Base-by-base conservation (phyloP, 2,888 invertebrate species). In the Operophtera brumata region DNA sequence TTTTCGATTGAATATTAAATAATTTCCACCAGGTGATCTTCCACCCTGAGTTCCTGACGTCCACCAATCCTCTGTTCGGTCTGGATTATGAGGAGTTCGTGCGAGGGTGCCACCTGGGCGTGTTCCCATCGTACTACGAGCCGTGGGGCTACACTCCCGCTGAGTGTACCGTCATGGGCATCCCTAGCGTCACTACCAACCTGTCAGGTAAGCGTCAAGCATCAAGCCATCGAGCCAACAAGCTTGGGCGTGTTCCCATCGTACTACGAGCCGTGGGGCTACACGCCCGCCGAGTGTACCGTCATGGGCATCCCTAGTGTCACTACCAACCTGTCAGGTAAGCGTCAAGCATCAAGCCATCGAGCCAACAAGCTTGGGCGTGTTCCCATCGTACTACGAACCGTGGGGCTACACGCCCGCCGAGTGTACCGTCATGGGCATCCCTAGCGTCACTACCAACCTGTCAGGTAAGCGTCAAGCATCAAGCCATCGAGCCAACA, bases 111-210 rank as follows among this genome's bases (percentile, higher is more conserved):
- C 99, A 99, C 86, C 91, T 99, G 67, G 99, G 99, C 0, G 99
- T 99, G 12, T 99, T 99, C 84, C 99, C 99, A 0, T 99, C 99
- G 0, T 99, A 99, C 85, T 99, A 99, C 81, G 99, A 99, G 80
- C 99, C 99, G 0, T 99, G 99, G 99, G 99, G 99, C 0, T 99
- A 99, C 83, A 99, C 99, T 0, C 99, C 99, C 0, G 99, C 99
- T 0, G 99, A 99, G 82, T 99, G 99, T 74, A 99, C 99, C 0
- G 99, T 99, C n/a, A 99, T 99, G 99, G 99, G 99, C 0, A 99
- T 99, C 70, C 99, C 99, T 0, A 98, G 97, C 72, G 93, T 99
- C 65, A 98, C 99, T 0, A 99, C 99, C 8, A 99, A 99, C 81
- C 89, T 99, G 4, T 99, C 99, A 41, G 97, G 93, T 93, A 61